Evolutionary conservation across 1,140 invertebrate species (phyloP).

Genomic region (Scylla paramamosain): DNA sequence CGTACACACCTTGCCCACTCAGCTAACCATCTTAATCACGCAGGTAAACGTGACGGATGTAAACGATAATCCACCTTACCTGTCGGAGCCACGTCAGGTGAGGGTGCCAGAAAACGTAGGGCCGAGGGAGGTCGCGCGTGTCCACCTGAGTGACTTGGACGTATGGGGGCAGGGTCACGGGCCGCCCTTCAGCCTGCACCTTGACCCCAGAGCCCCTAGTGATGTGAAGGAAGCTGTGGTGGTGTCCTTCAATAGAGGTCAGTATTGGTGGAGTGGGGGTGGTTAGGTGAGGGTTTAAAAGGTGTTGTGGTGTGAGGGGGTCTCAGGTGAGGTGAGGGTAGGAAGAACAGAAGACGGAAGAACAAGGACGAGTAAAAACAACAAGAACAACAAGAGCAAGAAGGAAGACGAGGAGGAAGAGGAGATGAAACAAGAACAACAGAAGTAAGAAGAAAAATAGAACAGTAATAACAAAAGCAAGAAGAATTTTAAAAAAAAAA

Average conservation of each 20-base stretch:
- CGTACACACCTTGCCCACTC: neutral
- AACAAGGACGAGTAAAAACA: too few relatives aligned
- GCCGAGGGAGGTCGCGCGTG: conserved; percentile 40
- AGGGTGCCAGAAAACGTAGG: conserved; percentile 15
- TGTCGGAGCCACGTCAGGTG: conserved; percentile 14
- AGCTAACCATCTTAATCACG: neutral
- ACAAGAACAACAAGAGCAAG: too few relatives aligned
- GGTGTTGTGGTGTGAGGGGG: too few relatives aligned
- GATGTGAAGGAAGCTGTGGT: conserved; percentile 94
- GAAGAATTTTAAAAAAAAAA: too few relatives aligned
- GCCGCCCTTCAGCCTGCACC: conserved; percentile 94
- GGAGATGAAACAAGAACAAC: too few relatives aligned
- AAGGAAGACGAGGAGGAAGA: too few relatives aligned
- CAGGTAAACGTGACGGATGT: conserved; percentile 66
- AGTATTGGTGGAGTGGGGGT: conserved; percentile 78
- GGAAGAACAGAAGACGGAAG: too few relatives aligned
- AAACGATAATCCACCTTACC: conserved; percentile 68
- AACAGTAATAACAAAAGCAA: too few relatives aligned
- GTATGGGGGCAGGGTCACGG: conserved; percentile 91
- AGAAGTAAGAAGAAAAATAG: too few relatives aligned
- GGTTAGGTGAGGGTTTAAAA: neutral
- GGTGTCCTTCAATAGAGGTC: conserved; percentile 95
- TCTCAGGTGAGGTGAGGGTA: neutral
- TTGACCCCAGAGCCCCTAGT: conserved; percentile 95
- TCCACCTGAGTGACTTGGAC: conserved; percentile 62